phyloP scores from a whole-genome alignment of 2,797 vertebrate genomes.

The Gadopsis marmoratus region DNA sequence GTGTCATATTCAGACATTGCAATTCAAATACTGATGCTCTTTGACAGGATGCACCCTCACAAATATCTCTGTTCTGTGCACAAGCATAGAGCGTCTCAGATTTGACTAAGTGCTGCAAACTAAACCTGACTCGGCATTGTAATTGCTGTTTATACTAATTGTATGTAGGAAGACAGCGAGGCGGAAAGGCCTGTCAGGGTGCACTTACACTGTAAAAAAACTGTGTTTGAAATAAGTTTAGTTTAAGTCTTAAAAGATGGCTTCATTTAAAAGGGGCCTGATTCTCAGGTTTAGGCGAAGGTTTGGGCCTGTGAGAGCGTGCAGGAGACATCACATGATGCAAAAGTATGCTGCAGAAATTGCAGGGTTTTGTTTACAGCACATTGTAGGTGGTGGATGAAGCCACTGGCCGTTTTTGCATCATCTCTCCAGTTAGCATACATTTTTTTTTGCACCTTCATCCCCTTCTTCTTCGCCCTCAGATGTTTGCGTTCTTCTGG shows the following conservation, averaged over 20 bases:
- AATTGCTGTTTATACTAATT: slow-evolving; percentile 49
- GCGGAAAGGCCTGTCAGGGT: slow-evolving; percentile 12
- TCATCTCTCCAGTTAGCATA: too few relatives aligned
- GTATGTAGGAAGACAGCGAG: slow-evolving; percentile 12
- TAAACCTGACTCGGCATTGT: slow-evolving; percentile 41
- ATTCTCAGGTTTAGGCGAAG: too few relatives aligned
- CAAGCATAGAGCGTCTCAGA: slow-evolving; percentile 29
- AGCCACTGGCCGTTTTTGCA: too few relatives aligned
- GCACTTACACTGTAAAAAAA: slow-evolving; percentile 8
- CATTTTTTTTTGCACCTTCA: too few relatives aligned
- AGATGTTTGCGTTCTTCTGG: too few relatives aligned
- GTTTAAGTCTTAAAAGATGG: background rate
- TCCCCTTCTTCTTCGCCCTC: too few relatives aligned
- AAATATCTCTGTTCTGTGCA: slow-evolving; percentile 31
- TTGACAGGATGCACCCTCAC: slow-evolving; percentile 35
- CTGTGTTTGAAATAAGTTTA: background rate
- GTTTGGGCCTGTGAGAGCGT: too few relatives aligned
- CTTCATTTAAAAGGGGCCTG: background rate
- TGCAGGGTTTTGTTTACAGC: too few relatives aligned
- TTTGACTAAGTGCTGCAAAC: slow-evolving; percentile 55
- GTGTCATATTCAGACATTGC: slow-evolving; percentile 23
- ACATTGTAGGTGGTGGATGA: too few relatives aligned
- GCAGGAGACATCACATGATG: too few relatives aligned
- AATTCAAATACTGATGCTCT: slow-evolving; percentile 31
- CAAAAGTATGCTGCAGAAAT: too few relatives aligned